Conservation (phyloP, 2,113 vertebrate genomes). For the Arenaria interpres region DNA sequence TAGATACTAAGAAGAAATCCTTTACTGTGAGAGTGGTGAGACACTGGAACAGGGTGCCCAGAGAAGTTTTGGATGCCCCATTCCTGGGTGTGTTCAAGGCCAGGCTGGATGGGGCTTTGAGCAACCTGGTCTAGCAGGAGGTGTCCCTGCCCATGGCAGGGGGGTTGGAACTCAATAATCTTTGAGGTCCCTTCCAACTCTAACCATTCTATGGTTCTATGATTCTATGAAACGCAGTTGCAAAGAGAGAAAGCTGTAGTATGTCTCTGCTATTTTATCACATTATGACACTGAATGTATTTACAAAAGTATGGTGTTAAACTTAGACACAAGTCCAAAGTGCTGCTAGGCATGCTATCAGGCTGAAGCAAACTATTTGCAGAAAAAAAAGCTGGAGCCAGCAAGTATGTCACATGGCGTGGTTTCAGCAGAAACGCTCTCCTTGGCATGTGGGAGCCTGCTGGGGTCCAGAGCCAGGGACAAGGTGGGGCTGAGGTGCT, state of each 20-base stretch:
- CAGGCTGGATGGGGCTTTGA: no score
- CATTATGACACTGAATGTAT: neutral
- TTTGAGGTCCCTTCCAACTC: no score
- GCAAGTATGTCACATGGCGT: fast-evolving
- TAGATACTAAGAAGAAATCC: no score
- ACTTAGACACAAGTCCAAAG: neutral
- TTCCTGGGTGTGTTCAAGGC: no score
- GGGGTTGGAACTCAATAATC: no score
- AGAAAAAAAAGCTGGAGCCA: neutral
- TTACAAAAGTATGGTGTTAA: neutral
- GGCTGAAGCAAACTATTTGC: neutral
- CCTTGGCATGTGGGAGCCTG: neutral
- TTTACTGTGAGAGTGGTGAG: no score
- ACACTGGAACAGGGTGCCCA: no score
- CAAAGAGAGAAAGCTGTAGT: neutral
- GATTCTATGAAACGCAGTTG: neutral
- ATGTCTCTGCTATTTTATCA: neutral
- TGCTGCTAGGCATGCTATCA: neutral
- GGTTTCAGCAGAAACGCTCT: neutral
- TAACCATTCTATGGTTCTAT: no score
- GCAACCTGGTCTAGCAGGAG: no score
- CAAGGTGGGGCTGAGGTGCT: neutral
- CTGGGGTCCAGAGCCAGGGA: neutral
- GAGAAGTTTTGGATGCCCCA: no score
- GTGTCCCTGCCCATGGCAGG: no score